Percentiles rank a stretch among this genome's conserved stretches.
Evolutionary conservation across 2,113 vertebrate species (phyloP).

Genomic region (Pedionomus torquatus): DNA sequence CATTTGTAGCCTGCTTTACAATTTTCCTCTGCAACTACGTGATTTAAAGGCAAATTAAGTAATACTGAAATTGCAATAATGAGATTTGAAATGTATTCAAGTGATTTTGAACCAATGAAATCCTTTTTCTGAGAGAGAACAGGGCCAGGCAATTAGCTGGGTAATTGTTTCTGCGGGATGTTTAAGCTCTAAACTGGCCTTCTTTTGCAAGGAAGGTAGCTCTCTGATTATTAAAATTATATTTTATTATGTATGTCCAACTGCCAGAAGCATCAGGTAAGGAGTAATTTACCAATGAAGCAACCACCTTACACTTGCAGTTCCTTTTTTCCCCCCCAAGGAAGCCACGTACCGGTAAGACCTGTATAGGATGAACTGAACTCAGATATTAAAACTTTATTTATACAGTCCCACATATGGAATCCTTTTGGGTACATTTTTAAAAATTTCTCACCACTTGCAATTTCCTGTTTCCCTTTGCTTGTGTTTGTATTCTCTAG

Average conservation of each 20-base stretch:
- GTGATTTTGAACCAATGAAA: not conserved
- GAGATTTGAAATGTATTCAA: not conserved
- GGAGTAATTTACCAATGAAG: not conserved
- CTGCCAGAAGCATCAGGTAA: not conserved
- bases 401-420: not conserved
- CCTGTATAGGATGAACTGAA: not conserved
- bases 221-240: not conserved
- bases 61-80: not conserved
- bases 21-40: not conserved
- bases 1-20: not conserved
- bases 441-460: conserved; percentile 48
- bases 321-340: not conserved
- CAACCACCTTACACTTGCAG: not conserved
- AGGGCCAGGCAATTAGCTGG: not conserved
- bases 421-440: conserved; percentile 39
- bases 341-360: not conserved
- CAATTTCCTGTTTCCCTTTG: conserved; percentile 61
- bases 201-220: not conserved
- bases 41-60: not conserved
- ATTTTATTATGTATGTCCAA: not conserved
- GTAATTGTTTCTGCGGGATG: not conserved
- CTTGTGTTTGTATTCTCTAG: conserved; percentile 36
- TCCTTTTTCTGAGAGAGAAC: not conserved
- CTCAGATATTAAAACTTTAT: conserved; percentile 25
- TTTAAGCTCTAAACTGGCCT: not conserved